A percentile compares a stretch with the other conserved stretches of the same genome.
Conservation (phyloP, 2,113 vertebrate genomes). For the Suricata suricatta region DNA sequence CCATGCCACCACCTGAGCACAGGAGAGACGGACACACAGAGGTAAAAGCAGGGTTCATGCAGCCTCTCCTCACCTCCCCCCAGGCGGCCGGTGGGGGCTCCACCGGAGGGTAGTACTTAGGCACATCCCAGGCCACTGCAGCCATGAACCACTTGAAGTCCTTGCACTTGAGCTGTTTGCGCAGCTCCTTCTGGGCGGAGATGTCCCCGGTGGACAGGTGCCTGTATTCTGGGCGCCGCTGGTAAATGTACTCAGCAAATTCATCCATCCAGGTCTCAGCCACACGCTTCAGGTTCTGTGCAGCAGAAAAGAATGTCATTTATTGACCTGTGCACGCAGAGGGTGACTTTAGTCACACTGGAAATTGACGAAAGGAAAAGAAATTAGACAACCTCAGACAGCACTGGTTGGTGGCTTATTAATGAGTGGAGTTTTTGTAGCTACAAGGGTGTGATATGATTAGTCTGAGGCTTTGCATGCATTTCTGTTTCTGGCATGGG, state of each 20-base stretch:
- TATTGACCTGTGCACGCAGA: background rate
- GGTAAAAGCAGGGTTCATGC: background rate
- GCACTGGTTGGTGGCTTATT: background rate
- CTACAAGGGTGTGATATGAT: background rate
- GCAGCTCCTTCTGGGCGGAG: slow-evolving; percentile 91
- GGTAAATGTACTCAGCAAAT: slow-evolving; percentile 93
- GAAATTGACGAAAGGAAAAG: background rate
- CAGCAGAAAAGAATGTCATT: slow-evolving; percentile 12
- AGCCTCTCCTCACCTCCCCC: slow-evolving; percentile 90
- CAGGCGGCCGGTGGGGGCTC: slow-evolving; percentile 92
- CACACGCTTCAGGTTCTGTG: slow-evolving; percentile 93
- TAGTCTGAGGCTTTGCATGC: background rate
- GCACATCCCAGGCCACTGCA: slow-evolving; percentile 93
- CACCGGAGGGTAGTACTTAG: slow-evolving; percentile 93
- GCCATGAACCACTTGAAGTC: slow-evolving; percentile 96
- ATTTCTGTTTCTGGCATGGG: slow-evolving; percentile 40
- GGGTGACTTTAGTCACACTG: background rate
- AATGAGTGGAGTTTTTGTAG: background rate
- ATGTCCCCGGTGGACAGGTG: slow-evolving; percentile 93
- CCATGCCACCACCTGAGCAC: background rate
- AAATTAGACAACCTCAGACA: background rate
- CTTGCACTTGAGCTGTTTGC: slow-evolving; percentile 92
- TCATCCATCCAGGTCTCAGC: slow-evolving; percentile 96
- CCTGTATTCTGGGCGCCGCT: slow-evolving; percentile 91
- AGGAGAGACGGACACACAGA: rapidly evolving